Conservation (phyloP, 2,113 vertebrate genomes). For the Anhinga anhinga region DNA sequence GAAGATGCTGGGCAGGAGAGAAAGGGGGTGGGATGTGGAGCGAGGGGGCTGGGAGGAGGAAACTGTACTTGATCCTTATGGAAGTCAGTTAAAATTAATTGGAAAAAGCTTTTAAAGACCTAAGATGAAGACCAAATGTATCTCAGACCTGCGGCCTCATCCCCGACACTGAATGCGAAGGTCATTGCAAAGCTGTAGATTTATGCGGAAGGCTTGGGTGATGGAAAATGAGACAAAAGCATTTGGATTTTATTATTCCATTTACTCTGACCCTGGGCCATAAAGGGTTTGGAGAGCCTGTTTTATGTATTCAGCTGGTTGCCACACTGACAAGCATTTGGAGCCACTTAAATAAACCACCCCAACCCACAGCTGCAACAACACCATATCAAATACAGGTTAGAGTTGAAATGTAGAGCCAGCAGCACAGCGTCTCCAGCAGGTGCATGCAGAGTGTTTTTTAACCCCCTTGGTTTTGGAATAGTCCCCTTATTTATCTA, state of each 20-base stretch:
- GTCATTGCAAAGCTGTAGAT: slow-evolving; percentile 90
- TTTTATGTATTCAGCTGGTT: slow-evolving; percentile 99
- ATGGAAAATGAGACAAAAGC: slow-evolving; percentile 97
- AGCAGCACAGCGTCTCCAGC: slow-evolving; percentile 85
- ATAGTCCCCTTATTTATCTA: slow-evolving; percentile 32
- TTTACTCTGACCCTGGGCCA: slow-evolving; percentile 97
- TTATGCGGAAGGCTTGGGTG: slow-evolving; percentile 86
- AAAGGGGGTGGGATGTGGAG: slow-evolving; percentile 29
- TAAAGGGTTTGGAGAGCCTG: slow-evolving; percentile 98
- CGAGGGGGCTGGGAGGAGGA: slow-evolving; percentile 58
- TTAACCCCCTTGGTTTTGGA: slow-evolving; percentile 53
- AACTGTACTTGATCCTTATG: slow-evolving; percentile 80
- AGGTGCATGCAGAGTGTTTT: slow-evolving; percentile 85
- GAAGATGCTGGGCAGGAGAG: slow-evolving; percentile 36
- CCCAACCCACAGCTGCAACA: slow-evolving; percentile 96
- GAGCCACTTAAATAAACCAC: slow-evolving; percentile 98
- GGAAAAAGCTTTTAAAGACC: slow-evolving; percentile 84
- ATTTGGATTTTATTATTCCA: slow-evolving; percentile 99
- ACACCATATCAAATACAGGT: slow-evolving; percentile 96
- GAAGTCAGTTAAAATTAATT: slow-evolving; percentile 87
- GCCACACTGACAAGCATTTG: slow-evolving; percentile 97
- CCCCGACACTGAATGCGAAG: slow-evolving; percentile 81
- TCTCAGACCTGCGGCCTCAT: slow-evolving; percentile 76
- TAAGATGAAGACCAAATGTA: slow-evolving; percentile 81
- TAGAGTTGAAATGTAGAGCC: slow-evolving; percentile 85